Base-by-base conservation (phyloP, 2,888 invertebrate genomes). In the Mythimna vitellina region DNA sequence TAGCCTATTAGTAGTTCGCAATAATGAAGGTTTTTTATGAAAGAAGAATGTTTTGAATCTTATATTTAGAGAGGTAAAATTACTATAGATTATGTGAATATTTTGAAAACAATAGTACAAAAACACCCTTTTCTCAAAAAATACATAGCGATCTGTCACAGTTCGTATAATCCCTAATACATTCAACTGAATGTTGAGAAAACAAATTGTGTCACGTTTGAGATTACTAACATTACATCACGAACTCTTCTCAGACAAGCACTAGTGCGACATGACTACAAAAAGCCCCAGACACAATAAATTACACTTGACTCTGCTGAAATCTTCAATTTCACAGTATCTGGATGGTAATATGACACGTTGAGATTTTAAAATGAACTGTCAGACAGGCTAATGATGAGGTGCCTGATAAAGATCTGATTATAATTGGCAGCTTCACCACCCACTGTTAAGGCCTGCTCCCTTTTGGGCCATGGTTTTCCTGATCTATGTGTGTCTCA, bases 181-280 rank as follows among this genome's bases (percentile, higher is more conserved):
- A 51, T 78, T 29, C 51, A 25, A 35, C n/a, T 57, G 51, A 53
- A 69, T 58, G 29, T 69, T 29, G 53, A 32, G 42, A 78, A 70
- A 78, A 56, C 60, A 72, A 78, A 76, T 73, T 22, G 60, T 51
- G 60, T 76, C 60, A 79, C 76, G 49, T 65, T 42, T 73, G 7
- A 63, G 65, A 79, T 76, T 65, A 71, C 72, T 46, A 51, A 35
- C 60, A 71, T 54, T 65, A 80, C 62, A 42, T 74, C 74, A 78
- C 46, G 58, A 51, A 8, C 25, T 60, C 46, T 9, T 22, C 17
- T 53, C 25, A 58, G 62, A 63, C 53, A 46, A 32, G 42, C 42
- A 35, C 69, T 60, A 49, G 51, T 49, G 51, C 35, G 32, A 5
- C 9, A 68, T 57, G 64, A 75, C 75, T 74, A 75, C 76, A 61